Evolutionary conservation across 1,140 invertebrate species (phyloP).

Genomic region (Bombus superbus): DNA sequence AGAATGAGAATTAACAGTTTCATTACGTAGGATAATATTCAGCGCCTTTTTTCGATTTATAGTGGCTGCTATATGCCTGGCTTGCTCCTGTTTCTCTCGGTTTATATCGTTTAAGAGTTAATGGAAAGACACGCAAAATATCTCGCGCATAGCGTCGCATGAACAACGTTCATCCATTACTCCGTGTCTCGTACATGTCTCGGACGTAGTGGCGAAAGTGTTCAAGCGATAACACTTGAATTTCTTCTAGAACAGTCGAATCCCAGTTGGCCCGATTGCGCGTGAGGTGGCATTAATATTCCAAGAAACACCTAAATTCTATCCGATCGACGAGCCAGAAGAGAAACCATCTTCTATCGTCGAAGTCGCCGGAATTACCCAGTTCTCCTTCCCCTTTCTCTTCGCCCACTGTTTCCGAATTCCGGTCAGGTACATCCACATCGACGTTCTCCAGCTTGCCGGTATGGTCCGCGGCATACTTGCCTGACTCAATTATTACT

Average conservation of each 20-base stretch:
- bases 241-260: background rate
- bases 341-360: conserved; percentile 51
- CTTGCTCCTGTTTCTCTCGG: too few relatives aligned
- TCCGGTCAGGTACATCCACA: conserved; percentile 67
- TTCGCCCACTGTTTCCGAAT: conserved; percentile 70
- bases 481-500: conserved; percentile 77
- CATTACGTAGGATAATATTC: too few relatives aligned
- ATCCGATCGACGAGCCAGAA: conserved; percentile 52
- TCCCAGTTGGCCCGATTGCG: background rate
- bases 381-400: background rate
- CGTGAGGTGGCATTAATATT: conserved; percentile 55
- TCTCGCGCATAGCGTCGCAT: background rate
- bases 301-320: conserved; percentile 59
- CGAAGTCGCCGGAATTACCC: conserved; percentile 46
- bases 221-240: background rate
- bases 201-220: background rate
- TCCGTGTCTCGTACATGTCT: too few relatives aligned
- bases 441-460: conserved; percentile 52
- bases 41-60: too few relatives aligned
- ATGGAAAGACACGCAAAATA: background rate
- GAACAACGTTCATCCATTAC: too few relatives aligned
- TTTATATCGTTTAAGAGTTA: background rate
- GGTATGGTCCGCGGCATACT: conserved; percentile 61
- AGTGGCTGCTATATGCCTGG: too few relatives aligned
- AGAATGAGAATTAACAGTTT: too few relatives aligned